phyloP scores from a whole-genome alignment of 1,140 invertebrate genomes.

The Cotesia typhae region DNA sequence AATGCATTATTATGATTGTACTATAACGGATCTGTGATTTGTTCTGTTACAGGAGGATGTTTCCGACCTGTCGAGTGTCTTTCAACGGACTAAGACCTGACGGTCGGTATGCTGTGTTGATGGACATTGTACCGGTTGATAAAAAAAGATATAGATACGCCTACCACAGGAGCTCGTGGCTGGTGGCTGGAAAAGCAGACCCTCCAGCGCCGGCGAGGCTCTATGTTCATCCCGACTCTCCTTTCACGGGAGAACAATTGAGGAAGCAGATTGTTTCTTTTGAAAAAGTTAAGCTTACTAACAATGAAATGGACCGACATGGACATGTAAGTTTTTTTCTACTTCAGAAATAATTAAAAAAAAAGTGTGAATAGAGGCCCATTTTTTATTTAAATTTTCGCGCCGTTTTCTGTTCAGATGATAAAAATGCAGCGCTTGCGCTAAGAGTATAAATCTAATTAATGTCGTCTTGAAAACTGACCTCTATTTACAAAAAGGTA shows the following conservation, averaged over 20 bases:
- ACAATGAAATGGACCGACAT: slow-evolving; percentile 98
- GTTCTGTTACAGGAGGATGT: slow-evolving; percentile 87
- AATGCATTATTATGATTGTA: too few species aligned
- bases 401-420: too few species aligned
- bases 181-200: slow-evolving; percentile 98
- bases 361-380: too few species aligned
- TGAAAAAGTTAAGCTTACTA: slow-evolving; percentile 99
- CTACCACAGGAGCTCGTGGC: slow-evolving; percentile 96
- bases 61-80: slow-evolving; percentile 93
- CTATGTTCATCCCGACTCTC: slow-evolving; percentile 97
- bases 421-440: too few species aligned
- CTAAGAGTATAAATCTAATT: too few species aligned
- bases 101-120: slow-evolving; percentile 84
- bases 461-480: too few species aligned
- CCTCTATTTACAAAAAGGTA: too few species aligned
- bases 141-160: slow-evolving; percentile 98
- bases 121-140: slow-evolving; percentile 97
- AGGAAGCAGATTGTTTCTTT: slow-evolving; percentile 97
- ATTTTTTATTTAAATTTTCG: too few species aligned
- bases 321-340: slow-evolving; percentile 84
- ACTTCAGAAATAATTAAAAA: background rate
- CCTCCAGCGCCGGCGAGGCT: slow-evolving; percentile 91
- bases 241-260: slow-evolving; percentile 94
- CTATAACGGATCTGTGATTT: background rate
- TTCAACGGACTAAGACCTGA: slow-evolving; percentile 83